These are phyloP conservation scores for Congeria kusceri DNA, from an alignment of 2,888 invertebrate genomes.

Conservation along the genomic window DNA sequence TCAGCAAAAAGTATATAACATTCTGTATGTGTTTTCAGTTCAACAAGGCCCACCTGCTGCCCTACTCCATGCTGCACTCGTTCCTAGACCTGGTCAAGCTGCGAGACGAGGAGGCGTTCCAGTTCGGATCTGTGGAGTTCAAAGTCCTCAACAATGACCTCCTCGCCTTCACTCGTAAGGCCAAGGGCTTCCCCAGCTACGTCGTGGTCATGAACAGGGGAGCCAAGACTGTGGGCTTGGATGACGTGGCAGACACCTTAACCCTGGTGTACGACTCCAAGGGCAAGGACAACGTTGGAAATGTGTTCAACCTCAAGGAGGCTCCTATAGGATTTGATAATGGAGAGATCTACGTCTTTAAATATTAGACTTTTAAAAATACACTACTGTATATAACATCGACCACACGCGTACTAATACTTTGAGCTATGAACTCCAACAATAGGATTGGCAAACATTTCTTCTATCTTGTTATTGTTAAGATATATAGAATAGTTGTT, in stretches of 20 bases:
- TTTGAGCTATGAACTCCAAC: too few relatives aligned
- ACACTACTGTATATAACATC: too few relatives aligned
- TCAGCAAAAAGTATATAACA: too few relatives aligned
- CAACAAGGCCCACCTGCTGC: conserved; percentile 71
- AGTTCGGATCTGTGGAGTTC: conserved; percentile 77
- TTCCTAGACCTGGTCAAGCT: conserved; percentile 73
- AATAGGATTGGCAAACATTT: too few relatives aligned
- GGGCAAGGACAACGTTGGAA: conserved; percentile 18
- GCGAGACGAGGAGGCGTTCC: conserved; percentile 79
- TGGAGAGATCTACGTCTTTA: conserved; percentile 55
- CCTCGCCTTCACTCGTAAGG: conserved; percentile 79
- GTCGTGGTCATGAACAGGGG: conserved; percentile 82
- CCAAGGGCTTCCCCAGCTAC: conserved; percentile 81
- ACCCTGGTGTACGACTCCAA: conserved; percentile 72
- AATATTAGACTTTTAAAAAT: background rate
- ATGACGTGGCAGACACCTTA: conserved; percentile 55
- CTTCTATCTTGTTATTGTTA: too few relatives aligned
- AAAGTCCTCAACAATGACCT: conserved; percentile 64
- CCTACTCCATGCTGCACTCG: conserved; percentile 69
- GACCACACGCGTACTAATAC: too few relatives aligned
- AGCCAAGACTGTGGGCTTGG: conserved; percentile 43
- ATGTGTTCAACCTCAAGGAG: conserved; percentile 23
- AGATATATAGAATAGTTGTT: too few relatives aligned
- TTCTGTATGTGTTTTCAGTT: too few relatives aligned
- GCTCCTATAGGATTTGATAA: conserved; percentile 50